Evolutionary conservation across 2,888 invertebrate species (phyloP), one percentile per base, ranked within the genome.

Genomic region (Rosalia funebris): DNA sequence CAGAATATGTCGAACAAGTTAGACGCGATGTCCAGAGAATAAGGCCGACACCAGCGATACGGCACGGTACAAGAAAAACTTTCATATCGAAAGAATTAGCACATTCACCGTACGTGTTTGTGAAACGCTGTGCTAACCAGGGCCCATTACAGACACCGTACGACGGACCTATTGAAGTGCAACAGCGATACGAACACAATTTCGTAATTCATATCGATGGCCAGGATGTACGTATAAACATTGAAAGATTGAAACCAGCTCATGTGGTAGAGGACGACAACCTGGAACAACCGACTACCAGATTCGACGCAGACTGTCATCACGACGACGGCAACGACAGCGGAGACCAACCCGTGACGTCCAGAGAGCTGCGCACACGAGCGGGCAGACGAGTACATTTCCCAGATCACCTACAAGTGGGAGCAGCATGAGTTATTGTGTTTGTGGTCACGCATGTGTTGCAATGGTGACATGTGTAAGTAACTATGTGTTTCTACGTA

Each of bases 51-150:
- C 19, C 10, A 9, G 12, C 5, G 11, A 7, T 12, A 11, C 11
- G 48, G n/a, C 48, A 47, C 11, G 48, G 48, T 7, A 32, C 25
- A 39, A 10, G 48, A 19, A 47, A 47, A 47, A 47, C 48, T 25
- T 47, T 47, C n/a, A 11, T 47, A n/a, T 47, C 32, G 31, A 32
- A 25, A 12, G 34, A 47, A 20, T 19, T 42, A 15, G 42, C 42
- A 34, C n/a, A 11, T 34, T 34, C 39, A 39, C 39, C 15, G 4
- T 45, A 45, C 15, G 45, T 45, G 1, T 45, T 45, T 31, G 25
- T 20, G 11, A 17, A 20, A 20, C 17, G 20, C 20, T 9, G 20
- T 20, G 31, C 45, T 4, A 14, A 15, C 2, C 20, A 17, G 1
- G 45, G 45, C 4, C 14, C 20, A 10, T 15, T 45, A 14, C 45